Percentiles rank a stretch among this genome's conserved stretches.
Conservation (phyloP, 2,797 vertebrate species). For the Eulemur albifrons region DNA sequence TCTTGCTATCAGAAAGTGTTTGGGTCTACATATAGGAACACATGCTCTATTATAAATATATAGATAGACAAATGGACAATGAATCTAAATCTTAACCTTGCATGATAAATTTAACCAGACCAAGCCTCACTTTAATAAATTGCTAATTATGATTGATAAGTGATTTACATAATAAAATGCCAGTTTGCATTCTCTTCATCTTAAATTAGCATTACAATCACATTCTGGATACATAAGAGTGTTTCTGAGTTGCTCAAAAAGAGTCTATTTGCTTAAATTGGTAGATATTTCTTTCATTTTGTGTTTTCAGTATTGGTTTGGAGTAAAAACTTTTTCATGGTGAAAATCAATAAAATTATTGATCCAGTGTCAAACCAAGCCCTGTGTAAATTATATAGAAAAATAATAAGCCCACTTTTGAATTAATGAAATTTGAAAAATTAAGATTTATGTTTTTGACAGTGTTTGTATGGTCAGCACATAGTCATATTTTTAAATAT, state of each 20-base stretch:
- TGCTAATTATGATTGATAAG: background rate
- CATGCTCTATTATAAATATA: background rate
- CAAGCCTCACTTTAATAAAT: constrained; percentile 43
- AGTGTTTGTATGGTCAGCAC: background rate
- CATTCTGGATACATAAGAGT: background rate
- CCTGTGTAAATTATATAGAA: background rate
- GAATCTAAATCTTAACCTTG: background rate
- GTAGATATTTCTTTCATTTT: background rate
- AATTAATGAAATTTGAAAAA: constrained; percentile 22
- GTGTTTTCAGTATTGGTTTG: background rate
- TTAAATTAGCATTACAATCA: constrained; percentile 23
- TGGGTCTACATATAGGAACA: background rate
- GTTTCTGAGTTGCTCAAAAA: constrained; percentile 33
- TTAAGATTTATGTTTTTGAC: background rate
- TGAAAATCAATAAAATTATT: constrained; percentile 17
- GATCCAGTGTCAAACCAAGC: background rate
- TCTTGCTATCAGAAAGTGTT: background rate
- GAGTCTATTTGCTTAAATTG: background rate
- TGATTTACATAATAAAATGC: background rate
- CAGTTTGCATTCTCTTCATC: background rate
- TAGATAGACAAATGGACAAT: background rate
- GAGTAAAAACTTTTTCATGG: background rate
- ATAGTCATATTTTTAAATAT: background rate
- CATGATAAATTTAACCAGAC: constrained; percentile 28
- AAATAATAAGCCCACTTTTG: background rate